Conservation (phyloP, 2,113 vertebrate genomes). For the Dipodomys stephensi region DNA sequence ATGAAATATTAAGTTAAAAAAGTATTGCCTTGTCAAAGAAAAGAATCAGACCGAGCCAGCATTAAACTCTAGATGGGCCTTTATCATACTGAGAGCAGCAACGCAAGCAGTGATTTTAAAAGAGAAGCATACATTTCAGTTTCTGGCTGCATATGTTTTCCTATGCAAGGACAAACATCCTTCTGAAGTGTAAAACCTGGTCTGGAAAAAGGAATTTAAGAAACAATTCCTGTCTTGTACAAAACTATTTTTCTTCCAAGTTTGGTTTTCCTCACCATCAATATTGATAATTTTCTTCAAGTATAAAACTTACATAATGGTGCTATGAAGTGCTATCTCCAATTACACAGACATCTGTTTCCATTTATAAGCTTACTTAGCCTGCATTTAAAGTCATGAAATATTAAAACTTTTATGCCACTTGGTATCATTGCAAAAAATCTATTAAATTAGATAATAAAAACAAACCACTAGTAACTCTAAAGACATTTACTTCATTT, state of each 20-base stretch:
- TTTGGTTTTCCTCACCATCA: conserved; percentile 43
- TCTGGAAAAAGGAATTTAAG: background rate
- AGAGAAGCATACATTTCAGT: background rate
- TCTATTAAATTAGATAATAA: conserved; percentile 92
- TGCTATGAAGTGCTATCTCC: conserved; percentile 34
- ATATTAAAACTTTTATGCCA: conserved; percentile 87
- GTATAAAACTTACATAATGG: conserved; percentile 46
- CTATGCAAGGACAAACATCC: background rate
- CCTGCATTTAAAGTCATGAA: conserved; percentile 83
- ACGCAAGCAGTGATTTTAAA: background rate
- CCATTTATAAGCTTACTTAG: conserved; percentile 80
- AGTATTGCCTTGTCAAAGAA: conserved; percentile 85
- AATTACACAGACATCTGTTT: conserved; percentile 80
- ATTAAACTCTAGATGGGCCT: conserved; percentile 58
- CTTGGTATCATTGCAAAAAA: conserved; percentile 87
- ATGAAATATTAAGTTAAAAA: conserved; percentile 97
- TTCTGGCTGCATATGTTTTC: conserved; percentile 17
- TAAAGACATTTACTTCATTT: conserved; percentile 95
- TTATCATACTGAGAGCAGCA: conserved; percentile 35
- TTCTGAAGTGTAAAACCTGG: conserved; percentile 34
- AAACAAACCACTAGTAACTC: conserved; percentile 89
- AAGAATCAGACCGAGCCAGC: conserved; percentile 79
- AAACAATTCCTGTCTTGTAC: conserved; percentile 62
- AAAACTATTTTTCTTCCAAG: conserved; percentile 55
- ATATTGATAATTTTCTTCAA: conserved; percentile 66